These are phyloP conservation scores for Ictalurus punctatus DNA, from an alignment of 2,113 vertebrate genomes.

Conservation along the genomic window DNA sequence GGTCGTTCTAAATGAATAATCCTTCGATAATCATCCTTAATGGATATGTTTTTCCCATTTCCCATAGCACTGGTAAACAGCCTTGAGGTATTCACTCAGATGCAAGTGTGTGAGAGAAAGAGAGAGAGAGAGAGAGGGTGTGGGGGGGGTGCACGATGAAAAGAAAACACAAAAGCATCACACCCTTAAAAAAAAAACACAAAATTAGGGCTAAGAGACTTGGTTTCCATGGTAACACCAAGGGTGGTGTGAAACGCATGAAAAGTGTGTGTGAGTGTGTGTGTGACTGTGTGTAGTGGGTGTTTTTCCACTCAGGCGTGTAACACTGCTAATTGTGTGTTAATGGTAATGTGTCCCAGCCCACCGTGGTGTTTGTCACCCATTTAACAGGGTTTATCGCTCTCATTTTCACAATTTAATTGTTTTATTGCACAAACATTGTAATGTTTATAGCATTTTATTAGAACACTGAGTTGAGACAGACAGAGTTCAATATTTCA, in stretches of 20 bases:
- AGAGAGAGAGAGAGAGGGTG: not conserved
- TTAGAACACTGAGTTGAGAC: not conserved
- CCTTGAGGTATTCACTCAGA: slow-evolving; percentile 37
- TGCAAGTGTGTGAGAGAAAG: slow-evolving; percentile 16
- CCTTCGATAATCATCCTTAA: slow-evolving; percentile 28
- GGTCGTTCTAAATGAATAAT: slow-evolving; percentile 32
- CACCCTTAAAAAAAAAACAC: not conserved
- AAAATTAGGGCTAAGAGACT: slow-evolving; percentile 43
- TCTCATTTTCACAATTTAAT: not conserved
- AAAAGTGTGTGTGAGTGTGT: slow-evolving; percentile 17
- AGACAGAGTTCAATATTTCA: not conserved
- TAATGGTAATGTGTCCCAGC: slow-evolving; percentile 69
- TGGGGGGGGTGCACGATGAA: slow-evolving; percentile 33
- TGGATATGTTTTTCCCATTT: slow-evolving; percentile 34
- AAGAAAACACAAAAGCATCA: slow-evolving; percentile 45
- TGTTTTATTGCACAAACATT: slow-evolving; percentile 14
- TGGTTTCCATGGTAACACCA: slow-evolving; percentile 71
- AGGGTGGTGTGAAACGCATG: slow-evolving; percentile 50
- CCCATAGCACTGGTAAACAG: slow-evolving; percentile 34
- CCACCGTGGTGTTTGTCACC: slow-evolving; percentile 65
- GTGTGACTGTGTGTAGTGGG: slow-evolving; percentile 13
- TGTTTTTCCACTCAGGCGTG: slow-evolving; percentile 56
- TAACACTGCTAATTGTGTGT: slow-evolving; percentile 70
- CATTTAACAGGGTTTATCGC: slow-evolving; percentile 44
- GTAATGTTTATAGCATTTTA: not conserved